phyloP scores from a whole-genome alignment of 2,113 vertebrate genomes.

The Takifugu flavidus region DNA sequence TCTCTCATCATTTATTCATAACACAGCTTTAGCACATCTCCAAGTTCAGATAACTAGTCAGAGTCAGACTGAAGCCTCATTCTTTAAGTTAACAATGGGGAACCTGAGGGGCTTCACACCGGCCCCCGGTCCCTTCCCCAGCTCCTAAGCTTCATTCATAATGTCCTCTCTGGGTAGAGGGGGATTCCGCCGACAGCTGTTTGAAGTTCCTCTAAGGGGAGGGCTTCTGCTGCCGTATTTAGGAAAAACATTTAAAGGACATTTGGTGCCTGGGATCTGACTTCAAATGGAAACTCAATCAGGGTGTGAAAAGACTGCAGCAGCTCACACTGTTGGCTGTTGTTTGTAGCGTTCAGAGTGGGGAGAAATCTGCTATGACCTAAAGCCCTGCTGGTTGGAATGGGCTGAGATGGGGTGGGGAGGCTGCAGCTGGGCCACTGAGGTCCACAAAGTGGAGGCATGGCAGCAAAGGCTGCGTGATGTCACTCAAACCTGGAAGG shows the following conservation, averaged over 20 bases:
- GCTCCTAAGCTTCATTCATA: conserved; percentile 24
- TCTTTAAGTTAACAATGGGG: conserved; percentile 14
- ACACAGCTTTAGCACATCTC: conserved; percentile 1
- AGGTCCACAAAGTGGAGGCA: conserved; percentile 44
- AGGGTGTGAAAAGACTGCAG: conserved; percentile 60
- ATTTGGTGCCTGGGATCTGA: conserved; percentile 64
- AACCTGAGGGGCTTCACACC: conserved; percentile 26
- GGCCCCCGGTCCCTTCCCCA: conserved; percentile 10
- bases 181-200: conserved; percentile 45
- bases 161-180: conserved; percentile 18
- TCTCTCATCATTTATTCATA: conserved; percentile 7
- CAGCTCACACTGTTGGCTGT: conserved; percentile 29
- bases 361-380: background rate
- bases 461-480: conserved; percentile 38
- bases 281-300: conserved; percentile 71
- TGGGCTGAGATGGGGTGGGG: conserved; percentile 14
- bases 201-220: conserved; percentile 37
- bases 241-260: conserved; percentile 72
- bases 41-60: conserved; percentile 6
- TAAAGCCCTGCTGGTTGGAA: conserved; percentile 22
- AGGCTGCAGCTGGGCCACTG: conserved; percentile 26
- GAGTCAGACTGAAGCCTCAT: conserved; percentile 15
- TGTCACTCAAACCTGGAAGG: conserved; percentile 56
- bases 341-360: conserved; percentile 40
- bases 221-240: conserved; percentile 57